Percentiles rank a stretch among this genome's conserved stretches.
Conservation (phyloP, 2,888 invertebrate genomes). For the Biston stratarius region DNA sequence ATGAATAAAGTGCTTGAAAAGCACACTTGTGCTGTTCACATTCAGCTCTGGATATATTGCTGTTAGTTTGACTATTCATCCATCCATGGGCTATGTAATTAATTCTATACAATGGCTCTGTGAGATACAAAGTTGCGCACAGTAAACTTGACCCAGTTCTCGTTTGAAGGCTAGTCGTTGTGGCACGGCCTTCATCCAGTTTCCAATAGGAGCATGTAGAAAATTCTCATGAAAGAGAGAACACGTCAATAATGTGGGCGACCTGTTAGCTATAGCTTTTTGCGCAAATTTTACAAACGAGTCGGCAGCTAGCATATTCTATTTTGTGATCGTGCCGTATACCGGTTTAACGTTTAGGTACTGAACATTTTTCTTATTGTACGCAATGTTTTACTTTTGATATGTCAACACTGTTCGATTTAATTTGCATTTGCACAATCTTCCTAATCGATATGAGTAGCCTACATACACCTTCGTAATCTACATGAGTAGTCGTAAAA, state of each 20-base stretch:
- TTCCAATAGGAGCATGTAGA: constrained; percentile 55
- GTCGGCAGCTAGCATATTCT: constrained; percentile 29
- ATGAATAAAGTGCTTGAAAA: constrained; percentile 19
- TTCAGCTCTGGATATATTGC: constrained; percentile 23
- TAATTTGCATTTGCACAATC: constrained; percentile 2
- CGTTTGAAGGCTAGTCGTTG: constrained; percentile 52
- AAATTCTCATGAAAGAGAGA: constrained; percentile 54
- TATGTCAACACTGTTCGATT: constrained; percentile 15
- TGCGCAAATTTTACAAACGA: constrained; percentile 39
- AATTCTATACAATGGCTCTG: constrained; percentile 34
- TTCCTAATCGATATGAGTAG: background rate
- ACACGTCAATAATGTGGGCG: constrained; percentile 52
- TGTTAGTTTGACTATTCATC: constrained; percentile 35
- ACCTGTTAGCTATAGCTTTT: constrained; percentile 43
- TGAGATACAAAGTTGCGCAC: constrained; percentile 47
- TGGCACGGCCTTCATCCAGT: constrained; percentile 59
- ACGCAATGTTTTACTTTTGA: background rate
- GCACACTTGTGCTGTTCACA: constrained; percentile 24
- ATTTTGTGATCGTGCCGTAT: constrained; percentile 16
- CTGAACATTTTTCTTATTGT: background rate
- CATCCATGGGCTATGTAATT: constrained; percentile 40
- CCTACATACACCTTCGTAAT: constrained; percentile 1
- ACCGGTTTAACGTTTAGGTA: background rate
- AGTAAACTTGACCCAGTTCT: constrained; percentile 63
- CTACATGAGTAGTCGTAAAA: constrained; percentile 1